Evolutionary conservation across 2,113 vertebrate species (phyloP).

Genomic region (Helogale parvula): DNA sequence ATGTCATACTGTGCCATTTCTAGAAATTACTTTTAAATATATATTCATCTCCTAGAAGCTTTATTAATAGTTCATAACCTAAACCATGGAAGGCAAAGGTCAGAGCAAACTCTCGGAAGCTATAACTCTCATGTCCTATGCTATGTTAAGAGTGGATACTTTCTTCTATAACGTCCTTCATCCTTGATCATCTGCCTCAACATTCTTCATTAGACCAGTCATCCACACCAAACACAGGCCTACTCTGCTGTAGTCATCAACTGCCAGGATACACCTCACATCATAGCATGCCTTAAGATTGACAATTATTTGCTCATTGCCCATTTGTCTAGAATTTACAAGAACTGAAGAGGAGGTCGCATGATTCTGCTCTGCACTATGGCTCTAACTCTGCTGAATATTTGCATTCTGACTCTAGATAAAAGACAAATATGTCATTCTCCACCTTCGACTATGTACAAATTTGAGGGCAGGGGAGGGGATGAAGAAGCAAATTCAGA

Average conservation of each 20-base stretch:
- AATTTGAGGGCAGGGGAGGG: neutral
- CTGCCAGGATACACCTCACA: neutral
- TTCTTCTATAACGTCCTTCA: neutral
- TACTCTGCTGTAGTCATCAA: neutral
- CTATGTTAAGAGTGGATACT: neutral
- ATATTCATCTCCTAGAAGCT: neutral
- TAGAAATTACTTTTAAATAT: neutral
- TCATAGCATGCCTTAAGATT: neutral
- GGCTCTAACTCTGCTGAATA: neutral
- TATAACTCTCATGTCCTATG: no score
- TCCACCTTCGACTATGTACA: neutral
- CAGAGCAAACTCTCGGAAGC: neutral
- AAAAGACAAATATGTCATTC: neutral
- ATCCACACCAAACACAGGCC: neutral
- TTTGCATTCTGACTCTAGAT: neutral
- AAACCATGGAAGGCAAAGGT: neutral
- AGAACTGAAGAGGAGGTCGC: neutral
- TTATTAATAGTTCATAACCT: conserved; percentile 15
- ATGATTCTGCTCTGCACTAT: neutral
- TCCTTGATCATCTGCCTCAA: neutral
- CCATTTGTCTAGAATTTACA: neutral
- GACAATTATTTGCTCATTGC: neutral
- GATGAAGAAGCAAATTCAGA: neutral
- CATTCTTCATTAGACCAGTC: neutral
- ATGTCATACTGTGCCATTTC: neutral